A percentile compares a stretch with the other conserved stretches of the same genome.
phyloP scores from a whole-genome alignment of 2,888 invertebrate species.

The Tetragnatha montana region DNA sequence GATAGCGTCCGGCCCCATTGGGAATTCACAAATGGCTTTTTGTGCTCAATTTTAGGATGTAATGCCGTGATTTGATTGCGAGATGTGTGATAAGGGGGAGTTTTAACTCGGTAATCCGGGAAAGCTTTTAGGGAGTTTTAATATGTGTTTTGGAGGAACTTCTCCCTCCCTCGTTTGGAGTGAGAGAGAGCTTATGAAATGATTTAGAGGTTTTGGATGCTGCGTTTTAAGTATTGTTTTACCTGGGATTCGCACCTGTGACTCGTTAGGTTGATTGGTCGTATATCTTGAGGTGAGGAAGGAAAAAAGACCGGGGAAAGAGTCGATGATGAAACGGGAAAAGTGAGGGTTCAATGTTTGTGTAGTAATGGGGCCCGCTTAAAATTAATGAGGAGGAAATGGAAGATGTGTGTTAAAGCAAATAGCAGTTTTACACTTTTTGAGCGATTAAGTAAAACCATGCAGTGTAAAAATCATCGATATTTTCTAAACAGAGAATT shows the following conservation, averaged over 20 bases:
- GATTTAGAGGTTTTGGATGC: not conserved
- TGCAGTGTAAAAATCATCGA: too few relatives aligned
- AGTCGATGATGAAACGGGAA: too few relatives aligned
- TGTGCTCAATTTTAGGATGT: slow-evolving; percentile 63
- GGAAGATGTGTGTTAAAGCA: too few relatives aligned
- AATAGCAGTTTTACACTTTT: too few relatives aligned
- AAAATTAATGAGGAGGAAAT: too few relatives aligned
- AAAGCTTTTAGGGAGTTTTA: slow-evolving; percentile 26
- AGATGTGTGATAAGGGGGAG: slow-evolving; percentile 36
- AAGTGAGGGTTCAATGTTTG: too few relatives aligned
- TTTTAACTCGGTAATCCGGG: slow-evolving; percentile 35
- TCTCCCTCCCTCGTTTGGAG: not conserved
- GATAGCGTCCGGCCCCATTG: slow-evolving; percentile 57
- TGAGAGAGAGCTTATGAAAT: not conserved
- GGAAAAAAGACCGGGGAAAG: too few relatives aligned
- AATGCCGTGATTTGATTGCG: slow-evolving; percentile 63
- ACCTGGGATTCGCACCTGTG: not conserved
- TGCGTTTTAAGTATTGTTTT: not conserved
- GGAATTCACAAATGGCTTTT: slow-evolving; percentile 68
- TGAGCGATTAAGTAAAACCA: too few relatives aligned
- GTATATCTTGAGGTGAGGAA: too few relatives aligned
- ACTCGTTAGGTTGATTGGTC: too few relatives aligned
- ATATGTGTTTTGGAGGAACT: not conserved
- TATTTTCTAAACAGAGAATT: too few relatives aligned
- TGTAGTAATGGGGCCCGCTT: too few relatives aligned